phyloP scores from a whole-genome alignment of 1,140 invertebrate species.

The Brachionus angularis region DNA sequence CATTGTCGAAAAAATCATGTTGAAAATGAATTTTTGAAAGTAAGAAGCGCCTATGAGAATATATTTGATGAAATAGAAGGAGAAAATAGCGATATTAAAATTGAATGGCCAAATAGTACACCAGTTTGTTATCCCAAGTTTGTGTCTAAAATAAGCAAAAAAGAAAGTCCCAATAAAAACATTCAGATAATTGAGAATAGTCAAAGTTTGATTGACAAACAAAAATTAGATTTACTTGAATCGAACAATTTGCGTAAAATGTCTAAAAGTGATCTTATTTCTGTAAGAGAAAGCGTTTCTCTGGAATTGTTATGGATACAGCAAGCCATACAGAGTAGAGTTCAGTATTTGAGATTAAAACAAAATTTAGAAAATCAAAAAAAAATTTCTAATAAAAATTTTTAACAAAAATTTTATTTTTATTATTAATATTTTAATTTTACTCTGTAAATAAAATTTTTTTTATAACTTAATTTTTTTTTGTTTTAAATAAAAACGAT shows the following conservation, averaged over 20 bases:
- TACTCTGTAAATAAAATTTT: conserved; percentile 21
- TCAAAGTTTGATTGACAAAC: too few relatives aligned
- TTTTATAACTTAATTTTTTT: too few relatives aligned
- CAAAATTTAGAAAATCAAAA: conserved; percentile 40
- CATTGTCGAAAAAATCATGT: conserved; percentile 25
- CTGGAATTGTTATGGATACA: conserved; percentile 40
- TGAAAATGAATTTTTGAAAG: conserved; percentile 20
- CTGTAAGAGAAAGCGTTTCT: conserved; percentile 26
- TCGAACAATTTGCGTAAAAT: conserved; percentile 7
- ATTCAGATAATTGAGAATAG: conserved; percentile 14
- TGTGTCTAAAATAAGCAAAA: conserved; percentile 23
- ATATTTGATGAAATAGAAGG: conserved; percentile 33
- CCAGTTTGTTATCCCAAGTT: conserved; percentile 42
- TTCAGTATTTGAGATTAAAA: conserved; percentile 38
- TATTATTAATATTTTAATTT: neutral
- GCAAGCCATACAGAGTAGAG: conserved; percentile 36
- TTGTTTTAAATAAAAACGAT: too few relatives aligned
- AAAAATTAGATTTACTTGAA: conserved; percentile 19
- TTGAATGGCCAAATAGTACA: conserved; percentile 7
- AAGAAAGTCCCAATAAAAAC: neutral
- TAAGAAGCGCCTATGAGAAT: conserved; percentile 5
- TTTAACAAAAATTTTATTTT: conserved; percentile 6
- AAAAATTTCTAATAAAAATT: neutral
- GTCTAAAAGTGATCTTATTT: conserved; percentile 19
- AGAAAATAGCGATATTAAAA: neutral